Evolutionary conservation across 2,797 vertebrate genomes (phyloP).

Genomic region (Semaprochilodus insignis): DNA sequence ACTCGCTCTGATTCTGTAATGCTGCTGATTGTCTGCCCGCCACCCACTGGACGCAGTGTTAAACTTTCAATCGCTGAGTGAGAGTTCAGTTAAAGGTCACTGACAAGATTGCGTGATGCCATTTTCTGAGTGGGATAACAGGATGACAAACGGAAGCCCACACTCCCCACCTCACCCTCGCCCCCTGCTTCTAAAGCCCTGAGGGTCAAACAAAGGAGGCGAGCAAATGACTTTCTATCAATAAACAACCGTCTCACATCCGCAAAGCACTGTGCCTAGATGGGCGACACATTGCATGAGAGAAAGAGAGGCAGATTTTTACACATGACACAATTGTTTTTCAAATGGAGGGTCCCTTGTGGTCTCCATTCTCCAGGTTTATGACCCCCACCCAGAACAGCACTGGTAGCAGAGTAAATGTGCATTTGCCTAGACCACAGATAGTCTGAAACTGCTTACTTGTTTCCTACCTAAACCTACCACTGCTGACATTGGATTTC

Average conservation of each 20-base stretch:
- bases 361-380: slow-evolving; percentile 37
- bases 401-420: slow-evolving; percentile 12
- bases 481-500: slow-evolving; percentile 6
- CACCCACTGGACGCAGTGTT: slow-evolving; percentile 8
- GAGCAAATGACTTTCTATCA: slow-evolving; percentile 16
- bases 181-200: background rate
- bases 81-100: slow-evolving; percentile 56
- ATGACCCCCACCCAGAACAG: slow-evolving; percentile 21
- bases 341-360: slow-evolving; percentile 43
- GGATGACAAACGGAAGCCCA: slow-evolving; percentile 26
- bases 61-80: slow-evolving; percentile 2
- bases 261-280: background rate
- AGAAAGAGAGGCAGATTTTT: slow-evolving; percentile 20
- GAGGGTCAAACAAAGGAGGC: slow-evolving; percentile 46
- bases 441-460: slow-evolving; percentile 13
- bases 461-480: slow-evolving; percentile 26
- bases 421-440: background rate
- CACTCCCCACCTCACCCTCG: background rate
- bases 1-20: background rate
- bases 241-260: background rate
- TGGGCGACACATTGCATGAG: too few relatives aligned
- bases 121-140: slow-evolving; percentile 27
- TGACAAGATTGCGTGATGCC: background rate
- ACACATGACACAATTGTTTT: slow-evolving; percentile 42
- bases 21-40: background rate